These are phyloP conservation scores for Hemichromis elongatus DNA, from an alignment of 2,113 vertebrate species.

Conservation along the genomic window DNA sequence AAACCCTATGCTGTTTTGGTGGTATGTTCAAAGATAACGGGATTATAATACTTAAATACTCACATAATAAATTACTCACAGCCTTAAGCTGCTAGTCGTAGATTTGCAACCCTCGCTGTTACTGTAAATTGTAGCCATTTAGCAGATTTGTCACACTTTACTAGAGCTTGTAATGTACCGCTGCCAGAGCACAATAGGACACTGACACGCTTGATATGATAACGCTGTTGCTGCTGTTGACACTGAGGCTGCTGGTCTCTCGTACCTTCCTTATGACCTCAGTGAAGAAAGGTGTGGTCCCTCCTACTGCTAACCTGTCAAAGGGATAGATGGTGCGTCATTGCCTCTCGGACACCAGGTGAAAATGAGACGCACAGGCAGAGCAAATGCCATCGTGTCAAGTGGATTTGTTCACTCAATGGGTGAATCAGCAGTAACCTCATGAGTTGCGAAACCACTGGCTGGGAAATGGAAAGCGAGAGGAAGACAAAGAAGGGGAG, in stretches of 20 bases:
- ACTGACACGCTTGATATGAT: conserved; percentile 14
- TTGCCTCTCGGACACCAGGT: conserved; percentile 6
- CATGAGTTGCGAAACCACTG: conserved; percentile 22
- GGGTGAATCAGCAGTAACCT: conserved; percentile 48
- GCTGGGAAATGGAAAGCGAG: conserved; percentile 6
- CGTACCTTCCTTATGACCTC: neutral
- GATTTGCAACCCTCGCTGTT: neutral
- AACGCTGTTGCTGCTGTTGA: conserved; percentile 11
- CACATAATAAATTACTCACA: neutral
- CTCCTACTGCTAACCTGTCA: conserved; percentile 13
- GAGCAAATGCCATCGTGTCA: conserved; percentile 1
- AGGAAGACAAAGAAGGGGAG: neutral
- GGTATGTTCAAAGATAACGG: neutral
- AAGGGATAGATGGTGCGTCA: neutral
- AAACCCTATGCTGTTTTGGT: neutral
- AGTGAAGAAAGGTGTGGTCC: neutral
- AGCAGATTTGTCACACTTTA: neutral
- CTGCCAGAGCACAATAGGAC: conserved; percentile 11
- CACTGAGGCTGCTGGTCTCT: neutral
- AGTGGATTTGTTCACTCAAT: conserved; percentile 41
- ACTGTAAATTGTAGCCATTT: neutral
- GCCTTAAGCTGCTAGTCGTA: neutral
- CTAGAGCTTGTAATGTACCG: conserved; percentile 6
- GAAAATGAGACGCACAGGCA: conserved; percentile 31
- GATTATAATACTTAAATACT: neutral